Evolutionary conservation across 2,797 vertebrate species (phyloP).

Genomic region (Melanotaenia parkinsoni): DNA sequence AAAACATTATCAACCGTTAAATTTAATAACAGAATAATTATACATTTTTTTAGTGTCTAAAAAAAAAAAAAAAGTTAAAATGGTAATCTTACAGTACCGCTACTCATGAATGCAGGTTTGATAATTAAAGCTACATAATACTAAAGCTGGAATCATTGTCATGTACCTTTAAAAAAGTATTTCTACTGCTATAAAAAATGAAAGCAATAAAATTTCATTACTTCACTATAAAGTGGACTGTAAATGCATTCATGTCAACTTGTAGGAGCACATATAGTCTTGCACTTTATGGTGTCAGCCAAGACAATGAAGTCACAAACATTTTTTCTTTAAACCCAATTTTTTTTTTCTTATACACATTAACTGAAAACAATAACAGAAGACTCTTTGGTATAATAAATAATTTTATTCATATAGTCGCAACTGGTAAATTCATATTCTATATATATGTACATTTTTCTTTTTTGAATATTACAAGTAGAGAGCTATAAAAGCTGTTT

Average conservation of each 20-base stretch:
- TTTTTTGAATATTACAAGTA: background rate
- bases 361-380: background rate
- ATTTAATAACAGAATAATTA: no score
- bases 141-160: background rate
- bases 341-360: background rate
- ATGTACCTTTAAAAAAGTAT: background rate
- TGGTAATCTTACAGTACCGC: background rate
- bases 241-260: background rate
- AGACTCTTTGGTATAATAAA: background rate
- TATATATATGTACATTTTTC: constrained; percentile 8
- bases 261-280: background rate
- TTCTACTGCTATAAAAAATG: background rate
- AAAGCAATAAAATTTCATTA: background rate
- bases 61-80: no score
- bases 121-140: background rate
- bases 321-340: background rate
- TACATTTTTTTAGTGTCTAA: no score
- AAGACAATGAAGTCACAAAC: background rate
- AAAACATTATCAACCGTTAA: no score
- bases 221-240: background rate
- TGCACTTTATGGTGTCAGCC: background rate
- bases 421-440: background rate
- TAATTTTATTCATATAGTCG: constrained; percentile 41
- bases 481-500: background rate
- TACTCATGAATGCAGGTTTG: background rate